A percentile compares a stretch with the other conserved stretches of the same genome.
These are phyloP conservation scores for Agonum fuliginosum DNA, from an alignment of 2,888 invertebrate species.

Conservation along the genomic window DNA sequence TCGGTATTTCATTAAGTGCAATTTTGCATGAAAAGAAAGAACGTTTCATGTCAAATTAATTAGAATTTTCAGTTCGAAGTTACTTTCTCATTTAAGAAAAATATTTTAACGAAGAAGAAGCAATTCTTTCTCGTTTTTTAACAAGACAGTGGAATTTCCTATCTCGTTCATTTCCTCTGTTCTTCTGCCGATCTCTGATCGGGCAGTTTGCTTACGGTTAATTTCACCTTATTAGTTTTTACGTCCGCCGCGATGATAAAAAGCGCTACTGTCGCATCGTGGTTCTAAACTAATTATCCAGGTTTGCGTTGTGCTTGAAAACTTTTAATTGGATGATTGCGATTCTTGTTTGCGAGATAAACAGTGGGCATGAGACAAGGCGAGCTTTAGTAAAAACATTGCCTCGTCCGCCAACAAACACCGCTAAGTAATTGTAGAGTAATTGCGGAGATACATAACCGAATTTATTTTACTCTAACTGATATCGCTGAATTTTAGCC, in stretches of 20 bases:
- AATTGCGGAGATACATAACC: not conserved
- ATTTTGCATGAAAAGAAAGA: not conserved
- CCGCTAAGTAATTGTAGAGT: slow-evolving; percentile 33
- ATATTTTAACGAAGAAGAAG: slow-evolving; percentile 9
- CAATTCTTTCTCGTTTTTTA: slow-evolving; percentile 19
- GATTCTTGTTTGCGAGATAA: slow-evolving; percentile 57
- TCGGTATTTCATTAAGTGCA: too few species aligned
- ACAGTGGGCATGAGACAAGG: slow-evolving; percentile 38
- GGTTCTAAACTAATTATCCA: slow-evolving; percentile 57
- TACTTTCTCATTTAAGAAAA: slow-evolving; percentile 6
- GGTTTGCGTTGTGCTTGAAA: slow-evolving; percentile 54
- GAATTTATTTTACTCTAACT: not conserved
- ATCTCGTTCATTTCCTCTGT: slow-evolving; percentile 38
- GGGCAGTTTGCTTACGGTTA: slow-evolving; percentile 49
- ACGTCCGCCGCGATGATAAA: slow-evolving; percentile 19
- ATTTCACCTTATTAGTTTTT: slow-evolving; percentile 58
- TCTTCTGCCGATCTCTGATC: slow-evolving; percentile 16
- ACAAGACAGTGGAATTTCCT: slow-evolving; percentile 30
- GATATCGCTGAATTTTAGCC: too few species aligned
- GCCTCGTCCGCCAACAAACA: not conserved
- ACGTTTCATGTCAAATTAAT: not conserved
- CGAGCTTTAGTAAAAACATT: slow-evolving; percentile 19
- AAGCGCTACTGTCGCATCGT: slow-evolving; percentile 25
- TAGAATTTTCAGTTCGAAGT: slow-evolving; percentile 4
- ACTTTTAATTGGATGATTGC: slow-evolving; percentile 59